A percentile compares a stretch with the other conserved stretches of the same genome.
phyloP scores from a whole-genome alignment of 1,140 invertebrate genomes.

The Hetaerina americana region DNA sequence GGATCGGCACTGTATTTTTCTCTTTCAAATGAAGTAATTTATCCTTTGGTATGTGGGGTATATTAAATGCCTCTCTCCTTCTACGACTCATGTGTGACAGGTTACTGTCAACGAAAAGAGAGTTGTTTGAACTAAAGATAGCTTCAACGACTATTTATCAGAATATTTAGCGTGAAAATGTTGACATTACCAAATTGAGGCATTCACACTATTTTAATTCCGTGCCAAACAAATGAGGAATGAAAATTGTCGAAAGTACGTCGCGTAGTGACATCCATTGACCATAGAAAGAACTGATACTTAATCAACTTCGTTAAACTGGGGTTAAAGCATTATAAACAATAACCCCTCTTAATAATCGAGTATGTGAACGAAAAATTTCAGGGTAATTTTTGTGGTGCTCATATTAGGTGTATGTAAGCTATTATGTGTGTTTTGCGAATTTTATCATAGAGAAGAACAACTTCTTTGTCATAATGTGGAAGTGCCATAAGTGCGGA shows the following conservation, averaged over 20 bases:
- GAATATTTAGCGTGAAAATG: no score
- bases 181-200: no score
- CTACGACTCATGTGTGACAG: no score
- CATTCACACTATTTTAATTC: not conserved
- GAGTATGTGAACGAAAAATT: not conserved
- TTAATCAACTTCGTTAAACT: not conserved
- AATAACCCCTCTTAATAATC: no score
- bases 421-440: not conserved
- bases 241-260: not conserved
- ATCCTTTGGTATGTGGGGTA: no score
- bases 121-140: no score
- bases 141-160: no score
- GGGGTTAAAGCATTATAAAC: not conserved
- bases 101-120: no score
- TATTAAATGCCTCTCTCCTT: no score
- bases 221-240: not conserved
- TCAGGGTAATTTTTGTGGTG: not conserved
- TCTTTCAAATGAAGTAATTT: no score
- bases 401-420: not conserved
- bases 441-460: no score
- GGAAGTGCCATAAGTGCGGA: constrained; percentile 76
- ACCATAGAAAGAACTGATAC: not conserved
- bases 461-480: constrained; percentile 40
- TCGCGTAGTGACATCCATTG: not conserved
- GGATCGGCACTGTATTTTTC: no score